These are phyloP conservation scores for Dendrophyllia cribrosa DNA, from an alignment of 64 coral and sea anemone genomes.

Conservation along the genomic window DNA sequence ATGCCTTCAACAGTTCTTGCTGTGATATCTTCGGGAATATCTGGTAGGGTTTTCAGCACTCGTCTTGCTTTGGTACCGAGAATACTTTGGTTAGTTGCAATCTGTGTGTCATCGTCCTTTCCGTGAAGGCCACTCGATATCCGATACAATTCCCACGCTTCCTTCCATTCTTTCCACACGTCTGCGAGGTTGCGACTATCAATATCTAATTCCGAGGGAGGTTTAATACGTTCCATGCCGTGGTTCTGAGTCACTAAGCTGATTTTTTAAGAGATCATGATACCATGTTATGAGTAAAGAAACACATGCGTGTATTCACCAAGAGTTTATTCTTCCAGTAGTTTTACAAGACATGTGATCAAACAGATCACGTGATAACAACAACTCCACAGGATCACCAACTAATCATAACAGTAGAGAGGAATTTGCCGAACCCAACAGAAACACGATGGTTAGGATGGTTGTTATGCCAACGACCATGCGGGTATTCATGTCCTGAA, in stretches of 20 bases:
- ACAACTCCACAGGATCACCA: too few relatives aligned
- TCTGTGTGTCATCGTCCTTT: conserved; percentile 13
- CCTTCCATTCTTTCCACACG: neutral
- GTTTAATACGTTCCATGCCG: neutral
- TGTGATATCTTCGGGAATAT: too few relatives aligned
- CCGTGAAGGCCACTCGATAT: conserved; percentile 24
- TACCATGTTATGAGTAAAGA: neutral
- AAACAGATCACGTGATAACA: too few relatives aligned
- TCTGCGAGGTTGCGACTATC: conserved; percentile 11
- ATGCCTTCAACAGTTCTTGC: too few relatives aligned
- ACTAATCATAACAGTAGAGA: too few relatives aligned
- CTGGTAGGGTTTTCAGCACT: too few relatives aligned
- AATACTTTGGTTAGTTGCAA: conserved; percentile 22
- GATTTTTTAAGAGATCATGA: neutral
- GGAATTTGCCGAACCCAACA: neutral
- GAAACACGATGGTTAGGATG: too few relatives aligned
- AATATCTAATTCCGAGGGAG: neutral
- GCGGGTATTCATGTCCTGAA: too few relatives aligned
- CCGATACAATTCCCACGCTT: neutral
- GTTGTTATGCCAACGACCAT: too few relatives aligned
- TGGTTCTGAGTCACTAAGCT: neutral
- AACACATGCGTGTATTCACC: neutral
- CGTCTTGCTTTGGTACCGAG: conserved; percentile 15
- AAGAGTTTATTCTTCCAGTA: neutral
- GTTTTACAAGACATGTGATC: too few relatives aligned